Percentiles rank a stretch among this genome's conserved stretches.
These are phyloP conservation scores for Lagopus leucura DNA, from an alignment of 2,113 vertebrate genomes.

Conservation along the genomic window DNA sequence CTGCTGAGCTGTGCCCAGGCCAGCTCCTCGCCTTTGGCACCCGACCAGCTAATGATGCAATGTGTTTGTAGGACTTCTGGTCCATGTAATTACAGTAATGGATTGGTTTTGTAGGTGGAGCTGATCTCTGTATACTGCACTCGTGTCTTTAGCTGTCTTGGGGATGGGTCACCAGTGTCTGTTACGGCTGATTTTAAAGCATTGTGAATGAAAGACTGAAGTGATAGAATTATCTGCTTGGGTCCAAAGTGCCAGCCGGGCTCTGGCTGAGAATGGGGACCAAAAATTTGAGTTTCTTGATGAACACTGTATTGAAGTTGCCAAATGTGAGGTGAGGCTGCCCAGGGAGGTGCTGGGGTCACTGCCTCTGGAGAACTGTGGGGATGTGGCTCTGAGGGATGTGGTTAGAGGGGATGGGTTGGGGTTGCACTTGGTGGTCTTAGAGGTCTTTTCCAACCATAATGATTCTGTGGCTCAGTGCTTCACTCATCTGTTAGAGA, in stretches of 20 bases:
- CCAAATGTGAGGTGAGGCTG: too few relatives aligned
- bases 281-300: neutral
- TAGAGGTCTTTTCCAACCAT: too few relatives aligned
- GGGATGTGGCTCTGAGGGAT: too few relatives aligned
- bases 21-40: neutral
- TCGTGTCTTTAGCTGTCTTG: neutral
- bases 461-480: too few relatives aligned
- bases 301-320: neutral
- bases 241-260: neutral
- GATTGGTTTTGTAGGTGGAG: neutral
- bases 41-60: neutral
- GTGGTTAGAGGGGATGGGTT: too few relatives aligned
- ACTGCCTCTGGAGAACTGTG: neutral
- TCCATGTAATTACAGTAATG: neutral
- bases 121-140: neutral
- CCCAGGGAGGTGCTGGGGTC: too few relatives aligned
- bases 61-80: neutral
- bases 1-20: neutral
- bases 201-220: neutral
- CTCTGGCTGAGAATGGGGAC: neutral
- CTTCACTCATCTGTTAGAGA: neutral
- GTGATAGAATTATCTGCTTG: neutral
- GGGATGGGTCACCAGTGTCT: neutral
- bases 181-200: neutral
- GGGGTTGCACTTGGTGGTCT: too few relatives aligned